phyloP scores from a whole-genome alignment of 2,113 vertebrate species.

The Dipodomys merriami region DNA sequence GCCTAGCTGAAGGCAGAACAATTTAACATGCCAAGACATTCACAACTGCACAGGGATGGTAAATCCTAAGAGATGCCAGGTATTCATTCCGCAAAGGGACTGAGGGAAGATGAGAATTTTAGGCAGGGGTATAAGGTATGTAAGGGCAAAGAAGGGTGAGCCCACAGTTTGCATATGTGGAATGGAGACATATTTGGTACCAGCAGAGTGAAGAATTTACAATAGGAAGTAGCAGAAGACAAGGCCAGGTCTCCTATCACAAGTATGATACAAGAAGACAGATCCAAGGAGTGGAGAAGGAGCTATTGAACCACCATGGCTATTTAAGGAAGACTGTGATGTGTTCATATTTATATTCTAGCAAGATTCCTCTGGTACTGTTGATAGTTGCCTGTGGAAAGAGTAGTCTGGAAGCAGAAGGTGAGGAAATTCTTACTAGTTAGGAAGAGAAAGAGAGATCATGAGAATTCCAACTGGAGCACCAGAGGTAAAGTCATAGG shows the following conservation, averaged over 20 bases:
- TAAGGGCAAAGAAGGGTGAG: not conserved
- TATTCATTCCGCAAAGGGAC: not conserved
- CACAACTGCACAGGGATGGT: not conserved
- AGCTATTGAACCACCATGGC: not conserved
- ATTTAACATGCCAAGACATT: not conserved
- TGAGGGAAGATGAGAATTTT: not conserved
- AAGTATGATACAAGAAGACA: too few relatives aligned
- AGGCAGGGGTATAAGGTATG: not conserved
- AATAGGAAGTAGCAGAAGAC: not conserved
- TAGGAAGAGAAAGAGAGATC: not conserved
- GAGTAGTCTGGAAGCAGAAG: not conserved
- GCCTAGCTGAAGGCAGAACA: not conserved
- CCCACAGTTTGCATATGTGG: not conserved
- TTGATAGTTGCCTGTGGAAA: not conserved
- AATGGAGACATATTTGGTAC: rapidly evolving
- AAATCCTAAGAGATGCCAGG: not conserved
- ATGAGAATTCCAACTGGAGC: not conserved
- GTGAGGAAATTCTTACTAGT: not conserved
- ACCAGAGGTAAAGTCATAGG: not conserved
- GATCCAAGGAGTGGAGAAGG: not conserved
- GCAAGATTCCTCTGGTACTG: not conserved
- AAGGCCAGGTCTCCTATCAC: not conserved
- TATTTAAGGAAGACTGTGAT: not conserved
- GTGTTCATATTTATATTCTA: slow-evolving; percentile 11
- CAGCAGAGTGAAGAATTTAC: not conserved